Conservation (phyloP, 2,888 invertebrate species). For the Lepeophtheirus nordmannii region DNA sequence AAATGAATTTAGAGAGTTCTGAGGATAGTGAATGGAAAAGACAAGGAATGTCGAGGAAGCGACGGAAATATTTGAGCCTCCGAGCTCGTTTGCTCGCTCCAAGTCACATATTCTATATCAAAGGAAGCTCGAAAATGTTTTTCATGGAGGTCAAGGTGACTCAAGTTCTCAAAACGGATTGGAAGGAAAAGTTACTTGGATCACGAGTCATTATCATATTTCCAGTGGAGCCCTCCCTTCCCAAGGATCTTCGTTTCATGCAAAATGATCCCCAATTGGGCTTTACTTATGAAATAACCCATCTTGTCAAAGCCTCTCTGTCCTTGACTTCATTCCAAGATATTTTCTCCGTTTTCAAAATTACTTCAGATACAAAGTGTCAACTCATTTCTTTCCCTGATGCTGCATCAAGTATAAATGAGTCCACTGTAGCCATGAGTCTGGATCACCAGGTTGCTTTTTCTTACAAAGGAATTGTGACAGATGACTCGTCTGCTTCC, state of each 20-base stretch:
- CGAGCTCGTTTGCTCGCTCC: neutral
- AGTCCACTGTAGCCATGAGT: neutral
- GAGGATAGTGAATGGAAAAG: too few relatives aligned
- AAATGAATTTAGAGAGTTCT: too few relatives aligned
- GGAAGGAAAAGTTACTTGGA: neutral
- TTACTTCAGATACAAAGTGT: neutral
- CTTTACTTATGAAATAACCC: neutral
- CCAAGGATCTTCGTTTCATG: neutral
- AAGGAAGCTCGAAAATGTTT: neutral
- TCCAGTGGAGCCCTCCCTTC: neutral
- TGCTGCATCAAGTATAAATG: neutral
- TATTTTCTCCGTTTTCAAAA: neutral
- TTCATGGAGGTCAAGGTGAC: neutral
- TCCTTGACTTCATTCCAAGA: neutral
- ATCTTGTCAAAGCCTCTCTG: neutral
- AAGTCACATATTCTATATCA: neutral
- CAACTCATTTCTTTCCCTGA: neutral
- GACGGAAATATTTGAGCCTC: neutral
- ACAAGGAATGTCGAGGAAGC: too few relatives aligned
- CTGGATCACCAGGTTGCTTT: neutral
- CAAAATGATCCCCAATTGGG: neutral
- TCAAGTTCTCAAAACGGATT: neutral
- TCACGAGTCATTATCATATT: neutral
- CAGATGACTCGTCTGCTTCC: neutral
- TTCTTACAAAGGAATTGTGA: conserved; percentile 12